A percentile compares a stretch with the other conserved stretches of the same genome.
Evolutionary conservation across 2,888 invertebrate genomes (phyloP).

Genomic region (Macrostomum cliftonense): DNA sequence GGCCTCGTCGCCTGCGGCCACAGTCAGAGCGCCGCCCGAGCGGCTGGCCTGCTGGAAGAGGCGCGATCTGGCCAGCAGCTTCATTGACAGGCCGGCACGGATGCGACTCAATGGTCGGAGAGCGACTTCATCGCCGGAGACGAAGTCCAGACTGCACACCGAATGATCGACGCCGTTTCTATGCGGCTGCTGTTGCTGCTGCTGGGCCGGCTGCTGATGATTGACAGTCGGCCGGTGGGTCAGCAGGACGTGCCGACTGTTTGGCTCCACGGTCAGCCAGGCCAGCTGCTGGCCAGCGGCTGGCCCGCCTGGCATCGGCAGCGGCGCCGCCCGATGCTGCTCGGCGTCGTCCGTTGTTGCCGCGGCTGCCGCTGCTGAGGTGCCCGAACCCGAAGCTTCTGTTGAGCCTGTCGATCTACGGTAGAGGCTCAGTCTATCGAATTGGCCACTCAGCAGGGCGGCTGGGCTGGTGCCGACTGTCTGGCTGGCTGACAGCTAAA

Average conservation of each 20-base stretch:
- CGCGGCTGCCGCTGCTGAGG: too few species aligned
- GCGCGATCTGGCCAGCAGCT: constrained; percentile 49
- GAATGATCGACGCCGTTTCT: neutral
- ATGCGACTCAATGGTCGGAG: constrained; percentile 31
- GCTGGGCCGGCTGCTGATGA: constrained; percentile 16
- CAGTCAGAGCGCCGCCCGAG: constrained; percentile 42
- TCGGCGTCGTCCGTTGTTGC: too few species aligned
- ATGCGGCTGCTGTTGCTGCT: neutral
- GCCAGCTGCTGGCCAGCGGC: constrained; percentile 40
- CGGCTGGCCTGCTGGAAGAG: constrained; percentile 43
- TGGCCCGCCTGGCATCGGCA: constrained; percentile 46
- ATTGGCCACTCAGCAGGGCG: constrained; percentile 21
- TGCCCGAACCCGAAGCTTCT: too few species aligned
- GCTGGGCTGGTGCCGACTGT: neutral
- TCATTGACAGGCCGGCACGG: constrained; percentile 49
- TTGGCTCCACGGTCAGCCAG: constrained; percentile 51
- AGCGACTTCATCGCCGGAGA: neutral
- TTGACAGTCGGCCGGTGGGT: constrained; percentile 50
- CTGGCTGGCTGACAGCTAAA: constrained; percentile 1
- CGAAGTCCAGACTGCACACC: neutral
- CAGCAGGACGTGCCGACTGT: constrained; percentile 49
- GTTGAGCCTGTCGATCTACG: too few species aligned
- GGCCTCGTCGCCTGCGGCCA: constrained; percentile 57
- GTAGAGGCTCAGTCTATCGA: constrained; percentile 21
- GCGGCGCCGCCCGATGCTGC: too few species aligned